A percentile compares a stretch with the other conserved stretches of the same genome.
Conservation (phyloP, 2,888 invertebrate species). For the Lithodes maja region DNA sequence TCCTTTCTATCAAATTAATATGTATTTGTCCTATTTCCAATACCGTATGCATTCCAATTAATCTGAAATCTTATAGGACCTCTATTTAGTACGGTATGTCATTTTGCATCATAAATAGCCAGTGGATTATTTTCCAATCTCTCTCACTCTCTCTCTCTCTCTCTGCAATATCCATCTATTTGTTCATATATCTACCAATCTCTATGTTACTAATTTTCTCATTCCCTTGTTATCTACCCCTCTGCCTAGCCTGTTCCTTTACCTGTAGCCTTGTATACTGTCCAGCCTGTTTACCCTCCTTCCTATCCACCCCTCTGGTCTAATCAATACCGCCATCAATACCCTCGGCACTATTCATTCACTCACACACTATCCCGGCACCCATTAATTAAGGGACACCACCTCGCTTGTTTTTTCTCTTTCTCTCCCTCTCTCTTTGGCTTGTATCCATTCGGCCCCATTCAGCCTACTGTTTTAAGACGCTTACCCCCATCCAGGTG, state of each 20-base stretch:
- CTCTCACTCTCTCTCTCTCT: background rate
- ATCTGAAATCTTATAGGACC: background rate
- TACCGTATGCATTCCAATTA: too few species aligned
- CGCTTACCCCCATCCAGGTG: too few species aligned
- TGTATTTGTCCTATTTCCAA: too few species aligned
- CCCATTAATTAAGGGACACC: too few species aligned
- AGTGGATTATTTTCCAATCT: too few species aligned
- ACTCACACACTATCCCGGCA: background rate
- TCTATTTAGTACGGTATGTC: background rate
- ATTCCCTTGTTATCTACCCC: background rate
- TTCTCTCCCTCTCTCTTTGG: too few species aligned
- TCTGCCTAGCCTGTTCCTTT: background rate
- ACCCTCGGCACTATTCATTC: background rate
- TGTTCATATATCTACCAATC: background rate
- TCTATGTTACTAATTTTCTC: too few species aligned
- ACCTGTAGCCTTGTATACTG: too few species aligned
- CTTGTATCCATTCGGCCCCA: too few species aligned
- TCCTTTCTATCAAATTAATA: background rate
- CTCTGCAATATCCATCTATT: background rate
- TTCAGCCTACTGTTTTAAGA: too few species aligned
- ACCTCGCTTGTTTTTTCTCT: too few species aligned
- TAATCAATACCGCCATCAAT: background rate
- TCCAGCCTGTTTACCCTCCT: background rate
- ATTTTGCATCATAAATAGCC: background rate
- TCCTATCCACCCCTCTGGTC: background rate